Evolutionary conservation across 92 coral and sea anemone genomes (phyloP).

Genomic region (Porites divaricata): DNA sequence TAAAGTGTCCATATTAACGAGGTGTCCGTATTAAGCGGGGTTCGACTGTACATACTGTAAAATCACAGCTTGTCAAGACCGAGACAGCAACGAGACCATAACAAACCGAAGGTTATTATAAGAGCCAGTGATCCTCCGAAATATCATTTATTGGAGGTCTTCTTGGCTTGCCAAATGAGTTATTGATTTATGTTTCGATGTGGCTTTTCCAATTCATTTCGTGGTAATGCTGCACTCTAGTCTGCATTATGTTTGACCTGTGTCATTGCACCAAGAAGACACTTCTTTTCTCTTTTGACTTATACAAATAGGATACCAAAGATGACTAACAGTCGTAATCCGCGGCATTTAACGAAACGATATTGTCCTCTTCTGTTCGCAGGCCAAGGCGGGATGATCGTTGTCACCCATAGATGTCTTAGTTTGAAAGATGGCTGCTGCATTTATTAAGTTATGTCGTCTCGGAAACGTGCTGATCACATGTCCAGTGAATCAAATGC

Average conservation of each 20-base stretch:
- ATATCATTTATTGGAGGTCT: no score
- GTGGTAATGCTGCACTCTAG: no score
- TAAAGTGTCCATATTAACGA: no score
- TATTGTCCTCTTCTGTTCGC: slow-evolving; percentile 1
- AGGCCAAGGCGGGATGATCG: slow-evolving; percentile 42
- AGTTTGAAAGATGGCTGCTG: neutral
- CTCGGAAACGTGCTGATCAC: neutral
- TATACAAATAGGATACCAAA: neutral
- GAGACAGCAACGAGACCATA: no score
- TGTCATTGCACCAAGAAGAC: neutral
- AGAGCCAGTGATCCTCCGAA: no score
- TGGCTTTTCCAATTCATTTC: no score
- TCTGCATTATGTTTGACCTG: neutral
- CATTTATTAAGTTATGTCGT: neutral
- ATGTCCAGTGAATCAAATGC: neutral
- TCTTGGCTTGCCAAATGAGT: no score
- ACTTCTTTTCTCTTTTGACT: neutral
- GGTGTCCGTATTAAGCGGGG: no score
- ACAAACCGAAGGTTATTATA: no score
- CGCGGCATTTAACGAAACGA: neutral
- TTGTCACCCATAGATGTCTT: slow-evolving; percentile 15
- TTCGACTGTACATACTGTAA: no score
- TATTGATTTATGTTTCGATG: no score
- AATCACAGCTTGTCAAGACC: no score
- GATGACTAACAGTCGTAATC: neutral